phyloP scores from a whole-genome alignment of 2,797 vertebrate species.

The Xenopus petersii region DNA sequence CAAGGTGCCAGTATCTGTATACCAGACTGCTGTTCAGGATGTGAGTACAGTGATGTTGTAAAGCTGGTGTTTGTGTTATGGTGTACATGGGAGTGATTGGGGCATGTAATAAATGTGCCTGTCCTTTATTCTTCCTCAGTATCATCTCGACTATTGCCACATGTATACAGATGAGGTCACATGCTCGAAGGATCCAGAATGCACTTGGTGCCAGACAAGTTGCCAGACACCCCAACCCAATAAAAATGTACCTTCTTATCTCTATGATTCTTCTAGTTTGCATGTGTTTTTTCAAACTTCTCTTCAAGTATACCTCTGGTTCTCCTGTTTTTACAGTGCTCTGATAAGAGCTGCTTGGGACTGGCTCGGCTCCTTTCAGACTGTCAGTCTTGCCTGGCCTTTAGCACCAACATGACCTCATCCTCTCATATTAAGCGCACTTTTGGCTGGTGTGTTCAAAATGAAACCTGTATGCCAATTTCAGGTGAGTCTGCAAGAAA shows the following conservation, averaged over 20 bases:
- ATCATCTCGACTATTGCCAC: constrained; percentile 80
- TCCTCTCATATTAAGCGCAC: constrained; percentile 67
- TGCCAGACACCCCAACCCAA: constrained; percentile 83
- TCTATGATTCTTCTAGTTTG: neutral
- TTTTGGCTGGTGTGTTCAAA: constrained; percentile 92
- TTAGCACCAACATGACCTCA: constrained; percentile 68
- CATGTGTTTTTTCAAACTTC: neutral
- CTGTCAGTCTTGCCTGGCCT: constrained; percentile 88
- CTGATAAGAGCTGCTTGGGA: constrained; percentile 82
- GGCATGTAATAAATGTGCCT: too few species aligned
- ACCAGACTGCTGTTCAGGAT: constrained; percentile 61
- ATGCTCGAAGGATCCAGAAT: constrained; percentile 86
- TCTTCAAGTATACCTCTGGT: neutral
- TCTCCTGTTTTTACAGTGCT: constrained; percentile 68
- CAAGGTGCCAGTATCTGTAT: constrained; percentile 80
- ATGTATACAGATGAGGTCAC: constrained; percentile 82
- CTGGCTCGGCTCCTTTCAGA: constrained; percentile 84
- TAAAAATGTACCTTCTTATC: constrained; percentile 66
- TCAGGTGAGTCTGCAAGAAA: constrained; percentile 71
- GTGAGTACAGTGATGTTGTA: constrained; percentile 50
- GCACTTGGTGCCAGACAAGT: constrained; percentile 86
- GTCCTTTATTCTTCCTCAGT: constrained; percentile 39
- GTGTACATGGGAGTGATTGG: too few species aligned
- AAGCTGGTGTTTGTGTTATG: too few species aligned
- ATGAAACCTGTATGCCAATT: constrained; percentile 84